A percentile compares a stretch with the other conserved stretches of the same genome.
Evolutionary conservation across 2,113 vertebrate species (phyloP).

Genomic region (Spilogale gracilis): DNA sequence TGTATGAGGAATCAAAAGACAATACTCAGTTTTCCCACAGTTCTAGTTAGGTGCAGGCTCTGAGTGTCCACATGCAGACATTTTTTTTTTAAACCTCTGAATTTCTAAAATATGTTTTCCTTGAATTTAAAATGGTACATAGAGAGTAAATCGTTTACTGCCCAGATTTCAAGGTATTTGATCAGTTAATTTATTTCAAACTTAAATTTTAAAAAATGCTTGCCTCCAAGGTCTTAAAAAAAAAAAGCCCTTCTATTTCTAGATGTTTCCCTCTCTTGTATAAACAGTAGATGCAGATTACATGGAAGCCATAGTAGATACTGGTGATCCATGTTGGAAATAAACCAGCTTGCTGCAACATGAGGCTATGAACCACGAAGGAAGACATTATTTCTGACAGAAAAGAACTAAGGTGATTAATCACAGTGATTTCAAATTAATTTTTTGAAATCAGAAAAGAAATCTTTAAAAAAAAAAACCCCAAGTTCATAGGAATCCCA

Average conservation of each 20-base stretch:
- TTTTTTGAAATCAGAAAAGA: neutral
- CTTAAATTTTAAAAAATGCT: constrained; percentile 28
- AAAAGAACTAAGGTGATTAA: neutral
- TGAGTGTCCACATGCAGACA: neutral
- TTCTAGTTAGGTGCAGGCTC: neutral
- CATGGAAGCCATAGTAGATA: neutral
- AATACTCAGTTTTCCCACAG: neutral
- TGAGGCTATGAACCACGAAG: neutral
- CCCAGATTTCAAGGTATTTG: neutral
- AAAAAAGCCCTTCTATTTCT: neutral
- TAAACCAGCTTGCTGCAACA: neutral
- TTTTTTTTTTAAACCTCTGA: neutral
- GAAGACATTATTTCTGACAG: neutral
- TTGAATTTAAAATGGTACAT: neutral
- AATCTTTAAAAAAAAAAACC: neutral
- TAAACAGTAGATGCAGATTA: neutral
- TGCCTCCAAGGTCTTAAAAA: neutral
- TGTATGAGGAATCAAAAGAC: neutral
- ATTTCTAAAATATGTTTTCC: constrained; percentile 52
- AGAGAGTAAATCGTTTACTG: neutral
- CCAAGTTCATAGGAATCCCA: neutral
- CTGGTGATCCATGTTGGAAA: neutral
- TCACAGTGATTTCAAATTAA: neutral
- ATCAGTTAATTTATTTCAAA: constrained; percentile 41
- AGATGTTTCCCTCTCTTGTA: neutral